Base-by-base conservation (phyloP, 2,797 vertebrate species). In the Tadarida brasiliensis region DNA sequence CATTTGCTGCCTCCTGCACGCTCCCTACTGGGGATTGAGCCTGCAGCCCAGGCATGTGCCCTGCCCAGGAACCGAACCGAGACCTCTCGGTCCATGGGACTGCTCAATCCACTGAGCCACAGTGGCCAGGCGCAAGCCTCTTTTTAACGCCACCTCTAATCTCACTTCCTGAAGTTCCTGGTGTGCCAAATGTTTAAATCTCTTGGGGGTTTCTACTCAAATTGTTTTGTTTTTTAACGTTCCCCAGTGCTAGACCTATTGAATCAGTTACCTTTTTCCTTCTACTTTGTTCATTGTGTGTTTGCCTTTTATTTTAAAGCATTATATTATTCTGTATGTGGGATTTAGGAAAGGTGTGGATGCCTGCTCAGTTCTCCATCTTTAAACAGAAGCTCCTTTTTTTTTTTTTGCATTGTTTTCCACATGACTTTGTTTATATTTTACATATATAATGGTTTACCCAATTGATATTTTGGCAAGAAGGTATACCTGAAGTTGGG, bases 351-450 rank as follows among this genome's bases (percentile, higher is more conserved):
- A 86, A 51, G 28, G 57, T 39, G 8, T 73, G 22, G 47, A 57
- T 59, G 20, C 11, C 59, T 39, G 12, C 15, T 61, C 24, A 35
- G 12, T 65, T 35, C 7, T 71, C 33, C 26, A 1, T 51, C 56
- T 94, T 96, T 80, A 87, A 76, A 85, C 30, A 71, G 77, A 87
- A 81, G 28, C 26, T 59, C 33, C 33, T 47, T 91, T 63, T 87
- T 83, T 47, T 91, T 63, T 87, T 83, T 30, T 56, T 87, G 20
- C 30, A 54, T 39, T 94, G 61, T 96, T 61, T 78, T 57, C 80
- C 20, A 87, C 14, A 12, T 59, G 33, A 71, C 33, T 80, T 93
- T 70, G 14, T 85, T 90, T 26, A 59, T 84, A 19, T 33, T 87
- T 17, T 86, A 10, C 2, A 22, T 85, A 54, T 51, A 7, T 65